These are phyloP conservation scores for Biston stratarius DNA, from an alignment of 2,888 invertebrate species.

Conservation along the genomic window DNA sequence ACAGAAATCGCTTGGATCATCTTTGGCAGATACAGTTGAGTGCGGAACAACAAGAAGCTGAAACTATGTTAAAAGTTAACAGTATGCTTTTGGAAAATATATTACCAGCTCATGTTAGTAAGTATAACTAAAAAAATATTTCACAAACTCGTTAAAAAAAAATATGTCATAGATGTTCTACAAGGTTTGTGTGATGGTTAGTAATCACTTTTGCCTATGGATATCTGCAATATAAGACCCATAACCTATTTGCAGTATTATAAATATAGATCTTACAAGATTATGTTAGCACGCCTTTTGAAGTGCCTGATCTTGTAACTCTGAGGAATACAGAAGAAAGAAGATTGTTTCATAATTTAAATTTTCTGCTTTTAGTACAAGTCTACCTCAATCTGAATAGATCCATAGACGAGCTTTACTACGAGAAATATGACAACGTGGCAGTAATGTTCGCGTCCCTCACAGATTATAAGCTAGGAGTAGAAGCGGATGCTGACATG, in stretches of 20 bases:
- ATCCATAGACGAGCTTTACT: conserved; percentile 92
- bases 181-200: too few species aligned
- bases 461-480: conserved; percentile 91
- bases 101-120: conserved; percentile 96
- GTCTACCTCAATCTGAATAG: conserved; percentile 91
- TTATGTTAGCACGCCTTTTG: too few species aligned
- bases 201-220: too few species aligned
- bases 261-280: too few species aligned
- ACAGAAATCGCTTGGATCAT: conserved; percentile 95
- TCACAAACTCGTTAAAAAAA: not conserved
- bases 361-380: conserved; percentile 86
- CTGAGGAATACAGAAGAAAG: too few species aligned
- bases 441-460: conserved; percentile 99
- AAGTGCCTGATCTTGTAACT: too few species aligned
- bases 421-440: conserved; percentile 94
- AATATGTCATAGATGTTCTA: too few species aligned
- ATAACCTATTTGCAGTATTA: too few species aligned
- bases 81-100: conserved; percentile 96
- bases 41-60: conserved; percentile 94
- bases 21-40: conserved; percentile 89
- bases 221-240: too few species aligned
- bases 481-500: conserved; percentile 88
- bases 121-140: conserved; percentile 48
- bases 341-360: conserved; percentile 11
- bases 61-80: conserved; percentile 94